phyloP scores from a whole-genome alignment of 2,113 vertebrate species.

The Menidia beryllina region DNA sequence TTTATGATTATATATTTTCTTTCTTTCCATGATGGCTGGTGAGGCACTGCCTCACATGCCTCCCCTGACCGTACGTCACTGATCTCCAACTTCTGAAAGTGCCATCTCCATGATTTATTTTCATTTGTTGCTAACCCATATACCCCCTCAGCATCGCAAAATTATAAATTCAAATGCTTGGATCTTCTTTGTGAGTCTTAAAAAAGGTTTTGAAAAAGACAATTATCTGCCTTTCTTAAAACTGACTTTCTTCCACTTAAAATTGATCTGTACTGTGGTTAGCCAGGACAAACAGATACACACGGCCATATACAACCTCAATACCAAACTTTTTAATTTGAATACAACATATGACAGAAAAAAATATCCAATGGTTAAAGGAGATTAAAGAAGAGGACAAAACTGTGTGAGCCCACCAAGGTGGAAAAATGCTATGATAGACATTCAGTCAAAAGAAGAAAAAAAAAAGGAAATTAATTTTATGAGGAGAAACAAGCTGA shows the following conservation, averaged over 20 bases:
- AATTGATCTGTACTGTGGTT: conserved; percentile 56
- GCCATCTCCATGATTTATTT: conserved; percentile 40
- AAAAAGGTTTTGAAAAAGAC: too few relatives aligned
- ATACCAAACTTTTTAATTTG: too few relatives aligned
- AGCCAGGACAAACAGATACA: conserved; percentile 9
- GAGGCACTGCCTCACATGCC: too few relatives aligned
- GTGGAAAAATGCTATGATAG: conserved; percentile 14
- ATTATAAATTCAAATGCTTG: conserved; percentile 41
- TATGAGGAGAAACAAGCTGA: conserved; percentile 54
- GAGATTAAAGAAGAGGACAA: not conserved
- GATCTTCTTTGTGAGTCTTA: conserved; percentile 30
- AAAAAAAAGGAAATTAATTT: conserved; percentile 44
- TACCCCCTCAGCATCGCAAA: conserved; percentile 23
- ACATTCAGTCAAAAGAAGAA: conserved; percentile 16
- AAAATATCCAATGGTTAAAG: too few relatives aligned
- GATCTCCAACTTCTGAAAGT: conserved; percentile 34
- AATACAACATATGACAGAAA: too few relatives aligned
- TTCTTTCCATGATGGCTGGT: too few relatives aligned
- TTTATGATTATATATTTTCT: too few relatives aligned
- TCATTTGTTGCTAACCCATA: not conserved
- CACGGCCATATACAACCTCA: conserved; percentile 15
- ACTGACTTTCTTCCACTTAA: conserved; percentile 65
- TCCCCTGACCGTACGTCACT: too few relatives aligned
- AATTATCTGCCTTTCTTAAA: conserved; percentile 42
- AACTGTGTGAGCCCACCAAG: conserved; percentile 1